A percentile compares a stretch with the other conserved stretches of the same genome.
These are phyloP conservation scores for Coleophora flavipennella DNA, from an alignment of 2,888 invertebrate genomes.

Conservation along the genomic window DNA sequence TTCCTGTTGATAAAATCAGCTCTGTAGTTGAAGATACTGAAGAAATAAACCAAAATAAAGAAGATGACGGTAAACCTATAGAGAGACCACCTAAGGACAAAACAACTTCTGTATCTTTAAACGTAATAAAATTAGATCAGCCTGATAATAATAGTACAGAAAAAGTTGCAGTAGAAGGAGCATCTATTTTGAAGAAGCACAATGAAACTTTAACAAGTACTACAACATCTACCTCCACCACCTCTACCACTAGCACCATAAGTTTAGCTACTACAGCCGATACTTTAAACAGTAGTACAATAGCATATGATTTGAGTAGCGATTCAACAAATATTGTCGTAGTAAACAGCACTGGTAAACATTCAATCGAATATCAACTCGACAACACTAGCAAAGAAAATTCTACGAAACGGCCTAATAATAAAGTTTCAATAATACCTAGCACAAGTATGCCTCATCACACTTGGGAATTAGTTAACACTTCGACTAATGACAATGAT, in stretches of 20 bases:
- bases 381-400: conserved; percentile 37
- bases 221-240: conserved; percentile 13
- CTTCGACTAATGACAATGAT: conserved; percentile 56
- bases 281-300: neutral
- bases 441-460: conserved; percentile 50
- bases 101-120: conserved; percentile 54
- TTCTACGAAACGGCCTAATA: conserved; percentile 53
- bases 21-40: conserved; percentile 45
- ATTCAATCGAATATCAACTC: conserved; percentile 13
- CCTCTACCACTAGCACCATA: conserved; percentile 13
- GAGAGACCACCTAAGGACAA: conserved; percentile 64
- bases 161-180: conserved; percentile 54
- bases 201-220: conserved; percentile 23
- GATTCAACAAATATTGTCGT: conserved; percentile 13
- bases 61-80: conserved; percentile 54
- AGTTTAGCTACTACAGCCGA: conserved; percentile 13
- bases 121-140: conserved; percentile 47
- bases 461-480: conserved; percentile 75
- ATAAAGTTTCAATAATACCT: conserved; percentile 63
- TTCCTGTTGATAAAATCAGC: conserved; percentile 78
- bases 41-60: conserved; percentile 27
- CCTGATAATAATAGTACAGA: conserved; percentile 46
- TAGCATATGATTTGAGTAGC: no score
- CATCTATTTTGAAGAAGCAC: conserved; percentile 59
- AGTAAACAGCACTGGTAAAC: conserved; percentile 16